Percentiles rank a stretch among this genome's conserved stretches.
Conservation (phyloP, 2,113 vertebrate genomes). For the Chloebia gouldiae region DNA sequence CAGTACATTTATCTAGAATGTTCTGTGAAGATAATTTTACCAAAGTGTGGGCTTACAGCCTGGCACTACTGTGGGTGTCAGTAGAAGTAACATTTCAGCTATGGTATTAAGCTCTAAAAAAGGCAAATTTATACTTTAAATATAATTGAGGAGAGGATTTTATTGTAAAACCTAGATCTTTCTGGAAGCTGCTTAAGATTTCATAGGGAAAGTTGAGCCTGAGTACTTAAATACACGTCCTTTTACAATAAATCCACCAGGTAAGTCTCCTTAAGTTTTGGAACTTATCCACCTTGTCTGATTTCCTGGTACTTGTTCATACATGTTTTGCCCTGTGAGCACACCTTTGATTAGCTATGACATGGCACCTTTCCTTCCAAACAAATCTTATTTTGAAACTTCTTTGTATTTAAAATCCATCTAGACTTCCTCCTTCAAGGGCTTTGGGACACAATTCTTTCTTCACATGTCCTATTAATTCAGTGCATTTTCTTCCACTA, state of each 20-base stretch:
- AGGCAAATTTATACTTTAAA: neutral
- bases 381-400: neutral
- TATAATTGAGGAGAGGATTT: neutral
- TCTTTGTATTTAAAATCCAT: neutral
- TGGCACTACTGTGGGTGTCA: neutral
- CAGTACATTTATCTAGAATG: neutral
- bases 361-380: constrained; percentile 10
- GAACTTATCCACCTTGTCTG: neutral
- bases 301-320: constrained; percentile 48
- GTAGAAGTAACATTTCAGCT: neutral
- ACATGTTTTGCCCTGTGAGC: constrained; percentile 22
- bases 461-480: no score
- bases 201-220: neutral
- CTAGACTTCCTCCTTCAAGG: neutral
- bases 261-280: constrained; percentile 14
- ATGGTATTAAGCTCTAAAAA: neutral
- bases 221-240: neutral
- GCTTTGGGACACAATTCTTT: neutral
- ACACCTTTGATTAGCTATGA: constrained; percentile 22
- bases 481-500: neutral
- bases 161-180: neutral
- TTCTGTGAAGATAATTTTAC: neutral
- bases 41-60: neutral
- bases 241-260: constrained; percentile 6
- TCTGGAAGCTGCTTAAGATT: neutral